Conservation (phyloP, 2,797 vertebrate genomes). For the Aulostomus chinensis region DNA sequence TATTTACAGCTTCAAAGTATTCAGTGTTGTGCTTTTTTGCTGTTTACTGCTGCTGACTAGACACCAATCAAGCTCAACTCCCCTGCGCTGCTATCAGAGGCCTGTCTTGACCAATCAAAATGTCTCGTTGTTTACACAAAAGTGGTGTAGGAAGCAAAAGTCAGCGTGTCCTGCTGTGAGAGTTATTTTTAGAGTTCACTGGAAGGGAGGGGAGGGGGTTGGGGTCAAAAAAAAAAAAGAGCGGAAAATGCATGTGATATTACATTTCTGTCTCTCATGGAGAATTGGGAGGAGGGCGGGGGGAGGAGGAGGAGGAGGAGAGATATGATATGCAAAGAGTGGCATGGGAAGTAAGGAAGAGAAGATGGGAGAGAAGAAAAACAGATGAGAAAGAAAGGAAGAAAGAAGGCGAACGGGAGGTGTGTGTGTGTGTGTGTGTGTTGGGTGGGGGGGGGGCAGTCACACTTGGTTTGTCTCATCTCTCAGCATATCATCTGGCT, state of each 20-base stretch:
- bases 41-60: conserved; percentile 64
- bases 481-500: conserved; percentile 69
- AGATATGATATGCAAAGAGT: conserved; percentile 54
- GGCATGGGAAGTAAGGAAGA: conserved; percentile 16
- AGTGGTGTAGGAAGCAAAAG: conserved; percentile 57
- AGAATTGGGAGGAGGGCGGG: conserved; percentile 12
- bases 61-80: conserved; percentile 60
- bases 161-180: conserved; percentile 67
- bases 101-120: conserved; percentile 72
- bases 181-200: conserved; percentile 69
- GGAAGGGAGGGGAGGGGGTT: too few species aligned
- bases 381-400: conserved; percentile 35
- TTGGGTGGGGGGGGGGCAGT: conserved; percentile 58
- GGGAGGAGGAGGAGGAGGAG: too few species aligned
- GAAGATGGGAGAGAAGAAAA: conserved; percentile 43
- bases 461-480: conserved; percentile 71
- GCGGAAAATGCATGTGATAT: conserved; percentile 61
- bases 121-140: conserved; percentile 56
- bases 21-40: conserved; percentile 39
- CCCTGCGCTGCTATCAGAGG: conserved; percentile 51
- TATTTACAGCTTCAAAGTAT: conserved; percentile 62
- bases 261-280: conserved; percentile 62
- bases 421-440: too few species aligned
- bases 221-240: conserved; percentile 18
- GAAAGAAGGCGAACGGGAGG: conserved; percentile 20